Base-by-base conservation (phyloP, 2,113 vertebrate species). In the Sceloporus undulatus region DNA sequence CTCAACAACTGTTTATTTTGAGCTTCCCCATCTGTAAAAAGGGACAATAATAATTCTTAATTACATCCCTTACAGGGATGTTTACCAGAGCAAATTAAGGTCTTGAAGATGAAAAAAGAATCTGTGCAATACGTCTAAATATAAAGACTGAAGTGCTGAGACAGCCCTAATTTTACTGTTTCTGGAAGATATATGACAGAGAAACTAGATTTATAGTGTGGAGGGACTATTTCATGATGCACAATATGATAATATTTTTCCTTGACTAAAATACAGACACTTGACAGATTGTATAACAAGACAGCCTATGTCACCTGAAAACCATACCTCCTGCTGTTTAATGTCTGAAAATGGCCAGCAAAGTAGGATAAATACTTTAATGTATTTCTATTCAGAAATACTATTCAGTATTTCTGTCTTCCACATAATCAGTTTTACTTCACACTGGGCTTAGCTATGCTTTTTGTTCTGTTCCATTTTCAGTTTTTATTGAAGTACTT, bases 81-180 rank as follows among this genome's bases (percentile, higher is more conserved):
- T 38, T 48, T 73, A 40, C 52, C 80, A n/a, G 66, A 19, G n/a
- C 27, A 79, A 18, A 48, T 73, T 80, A 87, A 80, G 81, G 54
- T 73, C 80, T 42, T 73, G 66, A 56, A 71, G 8, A 87, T 87
- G 85, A 70, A 84, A 48, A 48, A 75, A 59, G 18, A 38, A 10
- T 56, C 21, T 40, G 68, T 27, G 21, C 59, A 48, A 73, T 74
- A 79, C 25, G 54, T 65, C 74, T 48, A 62, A 62, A 18, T 81
- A 56, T 73, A 73, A 73, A 59, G 40, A 81, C 23, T 62, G 27
- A 78, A 18, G 38, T 73, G 16, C 14, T 18, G 27, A 74, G 8
- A 25, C 18, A 81, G 34, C 71, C 68, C 25, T 86, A 59, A 23
- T 54, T 29, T 25, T 78, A 23, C 16, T 81, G 25, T 40, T 85